Conservation (phyloP, 2,888 invertebrate species). For the Dendrolimus houi region DNA sequence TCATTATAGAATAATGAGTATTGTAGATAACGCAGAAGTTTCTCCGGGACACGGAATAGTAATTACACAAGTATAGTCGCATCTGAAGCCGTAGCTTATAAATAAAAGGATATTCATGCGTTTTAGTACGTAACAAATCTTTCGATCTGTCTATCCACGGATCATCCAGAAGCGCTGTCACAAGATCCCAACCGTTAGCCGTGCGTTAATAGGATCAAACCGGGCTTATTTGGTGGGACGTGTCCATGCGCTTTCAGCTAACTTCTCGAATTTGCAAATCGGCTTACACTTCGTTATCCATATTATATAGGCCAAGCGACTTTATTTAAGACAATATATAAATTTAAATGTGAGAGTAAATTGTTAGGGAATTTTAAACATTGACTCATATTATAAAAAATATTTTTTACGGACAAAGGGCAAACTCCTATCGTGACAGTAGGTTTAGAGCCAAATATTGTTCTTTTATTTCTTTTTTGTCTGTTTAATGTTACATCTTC, state of each 20-base stretch:
- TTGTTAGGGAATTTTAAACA: constrained; percentile 24
- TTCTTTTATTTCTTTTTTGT: too few species aligned
- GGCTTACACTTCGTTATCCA: constrained; percentile 70
- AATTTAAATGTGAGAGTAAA: constrained; percentile 6
- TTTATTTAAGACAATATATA: not conserved
- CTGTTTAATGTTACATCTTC: too few species aligned
- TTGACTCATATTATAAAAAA: constrained; percentile 12
- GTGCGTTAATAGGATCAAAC: constrained; percentile 73
- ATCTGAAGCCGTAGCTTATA: too few species aligned
- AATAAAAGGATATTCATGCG: too few species aligned
- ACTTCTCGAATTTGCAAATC: constrained; percentile 74
- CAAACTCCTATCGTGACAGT: too few species aligned
- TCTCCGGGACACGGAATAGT: too few species aligned
- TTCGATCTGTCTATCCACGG: constrained; percentile 39
- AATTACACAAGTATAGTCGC: too few species aligned
- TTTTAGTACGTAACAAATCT: constrained; percentile 12
- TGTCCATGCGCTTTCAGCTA: constrained; percentile 71
- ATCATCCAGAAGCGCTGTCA: constrained; percentile 49
- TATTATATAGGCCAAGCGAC: constrained; percentile 15
- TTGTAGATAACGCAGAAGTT: too few species aligned
- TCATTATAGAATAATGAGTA: too few species aligned
- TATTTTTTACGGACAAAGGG: too few species aligned
- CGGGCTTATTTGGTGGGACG: constrained; percentile 60
- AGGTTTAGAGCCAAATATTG: too few species aligned
- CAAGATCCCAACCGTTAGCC: constrained; percentile 65